Evolutionary conservation across 2,888 invertebrate species (phyloP).

Genomic region (Rhamnusium bicolor): DNA sequence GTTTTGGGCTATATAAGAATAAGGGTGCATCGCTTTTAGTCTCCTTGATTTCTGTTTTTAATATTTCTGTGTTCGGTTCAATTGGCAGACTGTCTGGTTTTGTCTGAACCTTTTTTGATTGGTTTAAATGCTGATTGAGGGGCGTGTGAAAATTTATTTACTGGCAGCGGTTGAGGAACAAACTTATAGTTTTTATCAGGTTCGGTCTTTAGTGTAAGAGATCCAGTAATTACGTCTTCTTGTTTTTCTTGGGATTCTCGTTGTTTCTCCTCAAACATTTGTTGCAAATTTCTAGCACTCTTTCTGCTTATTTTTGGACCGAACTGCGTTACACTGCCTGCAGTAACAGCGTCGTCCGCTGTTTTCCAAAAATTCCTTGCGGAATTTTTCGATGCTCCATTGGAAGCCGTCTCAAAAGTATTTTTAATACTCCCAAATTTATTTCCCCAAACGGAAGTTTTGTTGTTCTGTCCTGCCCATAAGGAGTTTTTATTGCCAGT

Average conservation of each 20-base stretch:
- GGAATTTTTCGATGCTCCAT: slow-evolving; percentile 70
- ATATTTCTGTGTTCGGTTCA: neutral
- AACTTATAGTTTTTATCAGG: slow-evolving; percentile 69
- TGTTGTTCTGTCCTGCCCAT: slow-evolving; percentile 58
- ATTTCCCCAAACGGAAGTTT: slow-evolving; percentile 80
- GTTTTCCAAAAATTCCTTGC: slow-evolving; percentile 78
- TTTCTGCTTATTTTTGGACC: slow-evolving; percentile 68
- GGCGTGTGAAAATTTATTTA: slow-evolving; percentile 85
- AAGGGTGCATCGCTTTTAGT: slow-evolving; percentile 55
- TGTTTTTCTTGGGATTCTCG: slow-evolving; percentile 41
- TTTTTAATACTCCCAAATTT: slow-evolving; percentile 89
- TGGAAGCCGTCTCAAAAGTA: slow-evolving; percentile 79
- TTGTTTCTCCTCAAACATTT: slow-evolving; percentile 69
- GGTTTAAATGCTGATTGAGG: slow-evolving; percentile 85
- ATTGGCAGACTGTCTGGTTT: slow-evolving; percentile 34
- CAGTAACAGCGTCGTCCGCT: slow-evolving; percentile 72
- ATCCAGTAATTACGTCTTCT: slow-evolving; percentile 23
- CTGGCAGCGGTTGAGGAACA: slow-evolving; percentile 75
- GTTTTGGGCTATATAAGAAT: slow-evolving; percentile 69
- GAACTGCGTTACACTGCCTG: slow-evolving; percentile 60
- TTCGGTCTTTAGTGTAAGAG: slow-evolving; percentile 60
- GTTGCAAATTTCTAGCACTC: slow-evolving; percentile 65
- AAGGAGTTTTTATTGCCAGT: slow-evolving; percentile 53
- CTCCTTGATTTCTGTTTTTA: slow-evolving; percentile 54
- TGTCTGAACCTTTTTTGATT: slow-evolving; percentile 66